Evolutionary conservation across 2,797 vertebrate genomes (phyloP).

Genomic region (Melanotaenia maccullochi): DNA sequence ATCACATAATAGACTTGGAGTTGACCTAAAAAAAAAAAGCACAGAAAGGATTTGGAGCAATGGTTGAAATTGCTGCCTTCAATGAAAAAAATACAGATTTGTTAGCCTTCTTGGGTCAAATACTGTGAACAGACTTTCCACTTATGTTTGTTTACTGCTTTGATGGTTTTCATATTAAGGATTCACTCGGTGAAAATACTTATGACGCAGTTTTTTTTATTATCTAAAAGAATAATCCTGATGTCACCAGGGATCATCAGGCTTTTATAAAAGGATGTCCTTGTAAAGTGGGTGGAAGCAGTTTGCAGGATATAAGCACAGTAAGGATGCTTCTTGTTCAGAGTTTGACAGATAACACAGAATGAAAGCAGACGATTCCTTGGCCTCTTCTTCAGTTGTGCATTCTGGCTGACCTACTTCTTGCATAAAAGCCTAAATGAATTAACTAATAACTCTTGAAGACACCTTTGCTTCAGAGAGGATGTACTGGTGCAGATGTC

Average conservation of each 20-base stretch:
- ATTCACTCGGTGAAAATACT: not conserved
- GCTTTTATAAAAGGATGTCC: not conserved
- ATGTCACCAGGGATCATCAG: not conserved
- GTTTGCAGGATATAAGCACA: not conserved
- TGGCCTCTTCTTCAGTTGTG: accelerated
- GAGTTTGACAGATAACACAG: not conserved
- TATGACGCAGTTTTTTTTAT: not conserved
- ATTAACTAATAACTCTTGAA: not conserved
- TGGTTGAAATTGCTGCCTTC: slow-evolving; percentile 13
- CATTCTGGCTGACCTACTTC: not conserved
- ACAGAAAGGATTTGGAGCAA: not conserved
- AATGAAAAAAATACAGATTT: not conserved
- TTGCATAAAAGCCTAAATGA: not conserved
- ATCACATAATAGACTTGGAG: slow-evolving; percentile 28
- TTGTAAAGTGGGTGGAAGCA: not conserved
- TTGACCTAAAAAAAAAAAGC: slow-evolving; percentile 14
- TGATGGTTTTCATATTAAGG: not conserved
- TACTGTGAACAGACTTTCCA: not conserved
- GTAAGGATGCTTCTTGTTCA: not conserved
- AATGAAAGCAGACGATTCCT: not conserved
- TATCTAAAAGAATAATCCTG: not conserved
- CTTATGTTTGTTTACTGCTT: not conserved
- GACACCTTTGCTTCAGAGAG: not conserved
- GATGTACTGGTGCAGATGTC: not conserved
- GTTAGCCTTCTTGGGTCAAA: not conserved